Base-by-base conservation (phyloP, 2,888 invertebrate species). In the Drosophila flavopinicola region DNA sequence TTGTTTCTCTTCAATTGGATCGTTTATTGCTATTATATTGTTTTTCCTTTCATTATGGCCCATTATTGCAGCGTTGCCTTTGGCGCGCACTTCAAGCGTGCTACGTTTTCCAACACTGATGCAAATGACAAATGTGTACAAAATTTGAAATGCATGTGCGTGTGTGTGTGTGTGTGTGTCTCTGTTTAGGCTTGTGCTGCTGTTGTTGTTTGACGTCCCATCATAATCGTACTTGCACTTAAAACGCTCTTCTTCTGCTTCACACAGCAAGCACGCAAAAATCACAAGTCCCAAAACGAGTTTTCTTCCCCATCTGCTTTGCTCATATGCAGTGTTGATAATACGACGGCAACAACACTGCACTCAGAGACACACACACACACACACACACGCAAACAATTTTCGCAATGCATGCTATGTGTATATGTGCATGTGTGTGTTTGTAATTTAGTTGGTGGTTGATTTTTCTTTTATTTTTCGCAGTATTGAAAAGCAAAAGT, bases 401-500 rank as follows among this genome's bases (percentile, higher is more conserved):
- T 64, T 75, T 75, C 57, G 71, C 76, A 75, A 70, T 71, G 75
- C 66, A 66, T 45, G 47, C 25, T 25, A 49, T 60, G 37, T 66
- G 54, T 27, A 23, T n/a, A n/a, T n/a, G n/a, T 48, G 35, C 51
- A 44, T 39, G 39, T 41, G 37, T 38, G 41, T 58, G 39, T 35
- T 29, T 45, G 42, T 58, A 41, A 41, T 27, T 42, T 47, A 58
- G 59, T 49, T 75, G 82, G 83, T 84, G 80, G 85, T 72, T 66
- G 84, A 29, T 74, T 79, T 59, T 60, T 57, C 37, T 41, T 49
- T 47, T 51, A 39, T 32, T 52, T 52, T 63, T 67, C 32, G 49
- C 53, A 59, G 56, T 57, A 77, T 68, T 85, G 54, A 67, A 77
- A 77, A 78, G 75, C 69, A 84, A 77, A 84, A 84, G 80, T 82